Evolutionary conservation across 2,113 vertebrate genomes (phyloP).

Genomic region (Raphicerus campestris): DNA sequence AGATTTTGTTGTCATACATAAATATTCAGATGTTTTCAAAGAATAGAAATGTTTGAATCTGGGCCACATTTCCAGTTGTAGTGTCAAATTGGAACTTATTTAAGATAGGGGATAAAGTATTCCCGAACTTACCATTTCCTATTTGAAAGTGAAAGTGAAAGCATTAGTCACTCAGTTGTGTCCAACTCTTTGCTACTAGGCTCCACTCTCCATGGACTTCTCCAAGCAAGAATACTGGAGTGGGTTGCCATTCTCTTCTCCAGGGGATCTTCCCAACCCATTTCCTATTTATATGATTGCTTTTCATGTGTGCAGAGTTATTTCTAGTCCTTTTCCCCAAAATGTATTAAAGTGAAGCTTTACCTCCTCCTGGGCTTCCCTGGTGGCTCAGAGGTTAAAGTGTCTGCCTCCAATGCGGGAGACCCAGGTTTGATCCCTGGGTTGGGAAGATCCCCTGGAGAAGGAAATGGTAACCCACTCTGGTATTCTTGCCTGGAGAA

Average conservation of each 20-base stretch:
- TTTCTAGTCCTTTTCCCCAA: neutral
- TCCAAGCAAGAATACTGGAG: neutral
- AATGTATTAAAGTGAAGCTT: neutral
- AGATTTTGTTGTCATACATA: neutral
- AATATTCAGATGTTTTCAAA: neutral
- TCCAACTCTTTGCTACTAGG: neutral
- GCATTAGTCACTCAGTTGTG: neutral
- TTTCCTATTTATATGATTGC: neutral
- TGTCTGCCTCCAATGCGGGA: too few relatives aligned
- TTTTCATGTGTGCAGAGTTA: neutral
- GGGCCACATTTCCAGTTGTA: neutral
- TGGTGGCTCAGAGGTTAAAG: too few relatives aligned
- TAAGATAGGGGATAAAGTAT: neutral
- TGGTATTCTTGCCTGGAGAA: too few relatives aligned
- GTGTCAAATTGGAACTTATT: neutral
- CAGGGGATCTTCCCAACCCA: accelerated
- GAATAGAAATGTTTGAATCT: neutral
- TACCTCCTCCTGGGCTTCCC: too few relatives aligned
- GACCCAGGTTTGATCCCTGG: too few relatives aligned
- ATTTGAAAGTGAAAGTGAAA: neutral
- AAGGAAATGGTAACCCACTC: too few relatives aligned
- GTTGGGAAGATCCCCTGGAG: too few relatives aligned
- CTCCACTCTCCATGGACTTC: neutral
- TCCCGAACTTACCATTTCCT: neutral
- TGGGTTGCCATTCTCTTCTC: neutral